These are phyloP conservation scores for Turritopsis rubra DNA, from an alignment of 30 jellyfish, hydroid and myxozoan genomes.

Conservation along the genomic window DNA sequence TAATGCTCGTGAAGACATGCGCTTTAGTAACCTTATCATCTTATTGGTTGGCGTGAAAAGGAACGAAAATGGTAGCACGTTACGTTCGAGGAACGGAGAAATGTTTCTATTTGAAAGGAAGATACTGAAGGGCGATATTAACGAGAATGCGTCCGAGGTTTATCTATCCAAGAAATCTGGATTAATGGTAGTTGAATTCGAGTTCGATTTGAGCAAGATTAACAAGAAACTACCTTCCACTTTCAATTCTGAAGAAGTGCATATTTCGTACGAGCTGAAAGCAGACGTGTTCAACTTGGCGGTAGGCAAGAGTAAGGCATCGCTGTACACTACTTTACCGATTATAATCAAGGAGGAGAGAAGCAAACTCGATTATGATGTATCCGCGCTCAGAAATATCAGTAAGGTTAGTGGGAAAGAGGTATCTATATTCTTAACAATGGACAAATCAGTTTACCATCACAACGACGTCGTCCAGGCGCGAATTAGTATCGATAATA, in stretches of 20 bases:
- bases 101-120: constrained; percentile 11
- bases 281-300: constrained; percentile 6
- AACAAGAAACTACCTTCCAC: constrained; percentile 6
- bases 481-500: constrained; percentile 6
- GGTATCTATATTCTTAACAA: neutral
- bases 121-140: neutral
- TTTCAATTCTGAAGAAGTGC: constrained; percentile 18
- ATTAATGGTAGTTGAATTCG: constrained; percentile 4
- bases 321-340: constrained; percentile 20
- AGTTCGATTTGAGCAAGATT: neutral
- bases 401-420: neutral
- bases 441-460: constrained; percentile 11
- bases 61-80: constrained; percentile 5
- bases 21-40: neutral
- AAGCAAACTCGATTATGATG: neutral
- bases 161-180: neutral
- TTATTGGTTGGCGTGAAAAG: constrained; percentile 3
- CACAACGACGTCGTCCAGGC: constrained; percentile 13
- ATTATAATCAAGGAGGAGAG: constrained; percentile 8
- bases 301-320: neutral
- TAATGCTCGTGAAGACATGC: neutral
- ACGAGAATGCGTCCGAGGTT: neutral
- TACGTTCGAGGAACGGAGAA: constrained; percentile 18
- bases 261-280: constrained; percentile 10
- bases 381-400: neutral